A percentile compares a stretch with the other conserved stretches of the same genome.
Conservation (phyloP, 2,797 vertebrate species). For the Sebastes dallii region DNA sequence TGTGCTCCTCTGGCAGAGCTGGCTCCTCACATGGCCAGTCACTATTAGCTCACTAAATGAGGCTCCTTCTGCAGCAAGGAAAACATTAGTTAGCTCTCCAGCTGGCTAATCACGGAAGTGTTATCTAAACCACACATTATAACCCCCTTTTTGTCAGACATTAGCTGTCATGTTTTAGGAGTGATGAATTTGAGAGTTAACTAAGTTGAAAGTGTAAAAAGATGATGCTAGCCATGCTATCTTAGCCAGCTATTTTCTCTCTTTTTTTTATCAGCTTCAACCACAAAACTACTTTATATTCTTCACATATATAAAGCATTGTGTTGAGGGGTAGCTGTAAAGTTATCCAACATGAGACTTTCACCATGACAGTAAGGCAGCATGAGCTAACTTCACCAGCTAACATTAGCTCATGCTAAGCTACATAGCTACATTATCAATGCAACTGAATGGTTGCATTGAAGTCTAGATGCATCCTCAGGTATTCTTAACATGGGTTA, state of each 20-base stretch:
- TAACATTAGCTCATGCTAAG: constrained; percentile 59
- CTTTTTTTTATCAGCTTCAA: neutral
- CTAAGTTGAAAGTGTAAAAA: neutral
- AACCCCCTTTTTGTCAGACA: neutral
- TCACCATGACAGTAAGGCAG: too few species aligned
- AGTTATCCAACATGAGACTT: neutral
- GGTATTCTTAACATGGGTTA: too few species aligned
- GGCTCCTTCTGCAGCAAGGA: neutral
- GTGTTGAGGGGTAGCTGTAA: neutral
- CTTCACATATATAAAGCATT: fast-evolving
- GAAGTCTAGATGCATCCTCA: fast-evolving
- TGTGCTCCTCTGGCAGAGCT: neutral
- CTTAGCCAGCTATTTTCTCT: neutral
- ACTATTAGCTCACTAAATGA: constrained; percentile 16
- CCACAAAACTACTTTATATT: neutral
- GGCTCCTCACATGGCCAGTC: constrained; percentile 43
- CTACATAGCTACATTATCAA: neutral
- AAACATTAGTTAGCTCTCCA: constrained; percentile 13
- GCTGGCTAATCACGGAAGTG: neutral
- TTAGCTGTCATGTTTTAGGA: fast-evolving
- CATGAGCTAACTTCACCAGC: constrained; percentile 42
- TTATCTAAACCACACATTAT: neutral
- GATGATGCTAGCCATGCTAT: constrained; percentile 38
- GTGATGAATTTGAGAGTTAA: neutral
- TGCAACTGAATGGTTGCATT: neutral